A percentile compares a stretch with the other conserved stretches of the same genome.
Evolutionary conservation across 2,888 invertebrate genomes (phyloP).

Genomic region (Dioctria linearis): DNA sequence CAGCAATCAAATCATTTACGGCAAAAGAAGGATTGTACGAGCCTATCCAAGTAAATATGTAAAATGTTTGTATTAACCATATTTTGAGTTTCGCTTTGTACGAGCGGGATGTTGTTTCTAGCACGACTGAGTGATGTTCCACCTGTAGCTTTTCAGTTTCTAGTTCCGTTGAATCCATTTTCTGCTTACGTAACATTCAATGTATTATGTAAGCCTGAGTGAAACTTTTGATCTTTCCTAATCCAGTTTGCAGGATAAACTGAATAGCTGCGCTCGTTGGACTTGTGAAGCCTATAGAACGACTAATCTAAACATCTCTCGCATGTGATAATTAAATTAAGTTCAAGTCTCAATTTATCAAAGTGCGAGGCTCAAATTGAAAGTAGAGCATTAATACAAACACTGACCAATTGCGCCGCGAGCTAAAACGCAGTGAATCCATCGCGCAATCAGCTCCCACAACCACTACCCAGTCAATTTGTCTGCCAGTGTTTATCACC

Average conservation of each 20-base stretch:
- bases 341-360: slow-evolving; percentile 27
- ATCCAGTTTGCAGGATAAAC: slow-evolving; percentile 35
- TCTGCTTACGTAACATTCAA: background rate
- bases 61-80: slow-evolving; percentile 43
- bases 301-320: slow-evolving; percentile 17
- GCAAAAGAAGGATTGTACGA: slow-evolving; percentile 70
- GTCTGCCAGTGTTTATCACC: slow-evolving; percentile 12
- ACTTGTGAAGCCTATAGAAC: background rate
- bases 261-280: background rate
- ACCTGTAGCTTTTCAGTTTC: slow-evolving; percentile 15
- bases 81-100: slow-evolving; percentile 10
- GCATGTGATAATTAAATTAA: slow-evolving; percentile 52
- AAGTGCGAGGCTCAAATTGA: slow-evolving; percentile 51
- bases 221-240: no score
- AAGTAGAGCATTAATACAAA: slow-evolving; percentile 40
- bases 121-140: background rate
- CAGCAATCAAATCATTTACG: slow-evolving; percentile 87
- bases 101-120: background rate
- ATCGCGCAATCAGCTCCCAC: background rate
- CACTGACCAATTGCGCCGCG: slow-evolving; percentile 8
- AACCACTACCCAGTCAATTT: slow-evolving; percentile 5
- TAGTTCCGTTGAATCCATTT: background rate
- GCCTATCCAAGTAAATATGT: slow-evolving; percentile 67
- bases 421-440: background rate
- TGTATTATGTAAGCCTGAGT: background rate